Evolutionary conservation across 2,113 vertebrate genomes (phyloP).

Genomic region (Paratilapia polleni): DNA sequence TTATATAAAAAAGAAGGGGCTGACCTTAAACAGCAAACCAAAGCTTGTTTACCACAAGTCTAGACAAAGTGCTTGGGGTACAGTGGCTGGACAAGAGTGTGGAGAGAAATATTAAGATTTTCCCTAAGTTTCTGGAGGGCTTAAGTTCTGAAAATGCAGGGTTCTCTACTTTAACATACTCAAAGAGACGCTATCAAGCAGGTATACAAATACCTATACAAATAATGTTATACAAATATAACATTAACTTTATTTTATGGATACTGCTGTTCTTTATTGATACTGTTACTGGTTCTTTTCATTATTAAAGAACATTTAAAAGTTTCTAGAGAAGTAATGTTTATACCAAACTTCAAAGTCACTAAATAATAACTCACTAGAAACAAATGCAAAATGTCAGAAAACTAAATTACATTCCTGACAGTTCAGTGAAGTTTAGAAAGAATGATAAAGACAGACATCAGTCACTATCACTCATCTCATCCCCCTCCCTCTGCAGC

Average conservation of each 20-base stretch:
- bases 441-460: not conserved
- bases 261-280: not conserved
- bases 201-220: not conserved
- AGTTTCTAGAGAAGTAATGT: not conserved
- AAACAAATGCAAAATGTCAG: not conserved
- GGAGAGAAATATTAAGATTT: not conserved
- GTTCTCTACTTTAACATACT: not conserved
- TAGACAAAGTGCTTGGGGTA: constrained; percentile 1
- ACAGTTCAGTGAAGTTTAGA: constrained; percentile 3
- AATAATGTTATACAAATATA: not conserved
- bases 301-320: not conserved
- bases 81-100: not conserved
- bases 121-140: not conserved
- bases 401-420: not conserved
- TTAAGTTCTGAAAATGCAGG: not conserved
- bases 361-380: not conserved
- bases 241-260: not conserved
- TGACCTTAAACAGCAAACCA: not conserved
- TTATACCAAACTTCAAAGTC: not conserved
- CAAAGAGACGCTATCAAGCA: not conserved
- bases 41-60: not conserved
- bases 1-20: not conserved
- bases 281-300: not conserved
- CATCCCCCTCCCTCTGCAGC: not conserved
- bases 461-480: not conserved